A percentile compares a stretch with the other conserved stretches of the same genome.
phyloP scores from a whole-genome alignment of 2,113 vertebrate species.

The Pollachius pollachius region DNA sequence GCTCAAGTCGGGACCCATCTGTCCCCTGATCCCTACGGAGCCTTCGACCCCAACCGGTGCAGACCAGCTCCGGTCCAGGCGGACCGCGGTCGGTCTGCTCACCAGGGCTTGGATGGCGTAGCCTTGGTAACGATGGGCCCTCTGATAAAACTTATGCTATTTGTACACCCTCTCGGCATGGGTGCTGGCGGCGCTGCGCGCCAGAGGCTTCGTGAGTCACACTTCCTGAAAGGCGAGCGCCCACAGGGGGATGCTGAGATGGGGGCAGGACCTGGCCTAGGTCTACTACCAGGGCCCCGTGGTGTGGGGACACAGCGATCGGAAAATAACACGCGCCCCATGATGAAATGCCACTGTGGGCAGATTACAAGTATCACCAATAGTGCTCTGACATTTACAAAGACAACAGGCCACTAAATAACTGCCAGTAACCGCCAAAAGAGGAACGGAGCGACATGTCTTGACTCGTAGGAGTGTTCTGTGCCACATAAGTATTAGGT shows the following conservation, averaged over 20 bases:
- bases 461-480: no score
- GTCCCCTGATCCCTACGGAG: conserved; percentile 48
- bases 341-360: no score
- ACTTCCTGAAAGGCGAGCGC: conserved; percentile 53
- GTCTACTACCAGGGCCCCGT: no score
- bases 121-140: conserved; percentile 29
- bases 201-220: conserved; percentile 63
- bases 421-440: no score
- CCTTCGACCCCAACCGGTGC: conserved; percentile 23
- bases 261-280: conserved; percentile 12
- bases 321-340: no score
- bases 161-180: conserved; percentile 60
- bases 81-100: conserved; percentile 37
- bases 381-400: no score
- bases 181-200: conserved; percentile 45
- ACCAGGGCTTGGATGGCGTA: conserved; percentile 42
- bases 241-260: conserved; percentile 29
- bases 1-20: conserved; percentile 49
- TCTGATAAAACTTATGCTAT: conserved; percentile 70
- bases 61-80: conserved; percentile 36
- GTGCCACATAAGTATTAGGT: no score
- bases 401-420: no score
- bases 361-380: no score
- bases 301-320: no score
- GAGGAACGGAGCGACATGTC: no score